Evolutionary conservation across 2,113 vertebrate genomes (phyloP).

Genomic region (Condylura cristata): DNA sequence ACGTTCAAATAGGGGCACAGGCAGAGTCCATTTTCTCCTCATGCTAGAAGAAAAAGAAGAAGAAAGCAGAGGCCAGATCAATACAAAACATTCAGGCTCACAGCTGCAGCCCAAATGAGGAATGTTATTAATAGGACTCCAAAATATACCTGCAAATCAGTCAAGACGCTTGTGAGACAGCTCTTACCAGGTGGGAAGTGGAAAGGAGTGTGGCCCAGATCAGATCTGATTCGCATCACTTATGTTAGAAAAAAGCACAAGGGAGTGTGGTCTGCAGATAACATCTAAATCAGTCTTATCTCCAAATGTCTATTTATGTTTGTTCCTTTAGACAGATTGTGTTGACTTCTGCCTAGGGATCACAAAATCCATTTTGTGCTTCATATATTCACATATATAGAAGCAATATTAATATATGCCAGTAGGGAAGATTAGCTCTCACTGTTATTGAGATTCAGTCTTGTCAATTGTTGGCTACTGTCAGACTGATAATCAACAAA

Average conservation of each 20-base stretch:
- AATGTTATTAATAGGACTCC: conserved; percentile 47
- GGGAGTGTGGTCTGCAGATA: conserved; percentile 8
- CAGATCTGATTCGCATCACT: not conserved
- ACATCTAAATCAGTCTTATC: conserved; percentile 46
- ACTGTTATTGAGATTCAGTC: not conserved
- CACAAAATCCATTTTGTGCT: not conserved
- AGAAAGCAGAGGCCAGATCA: conserved; percentile 56
- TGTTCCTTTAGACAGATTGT: conserved; percentile 29
- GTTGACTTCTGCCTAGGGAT: conserved; percentile 27
- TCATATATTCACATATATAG: not conserved
- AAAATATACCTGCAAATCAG: conserved; percentile 41
- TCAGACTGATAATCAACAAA: not conserved
- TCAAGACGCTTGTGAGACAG: conserved; percentile 52
- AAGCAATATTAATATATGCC: not conserved
- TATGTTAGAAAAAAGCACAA: not conserved
- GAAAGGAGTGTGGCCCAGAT: not conserved
- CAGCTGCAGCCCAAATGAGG: conserved; percentile 60
- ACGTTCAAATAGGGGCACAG: conserved; percentile 55
- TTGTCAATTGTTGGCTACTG: not conserved
- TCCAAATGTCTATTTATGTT: not conserved
- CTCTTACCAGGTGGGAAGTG: not conserved
- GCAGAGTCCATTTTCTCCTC: not conserved
- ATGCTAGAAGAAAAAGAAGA: too few species aligned
- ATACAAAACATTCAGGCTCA: conserved; percentile 69
- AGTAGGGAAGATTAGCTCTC: not conserved